Base-by-base conservation (phyloP, 2,888 invertebrate genomes). In the Nomada fucata region DNA sequence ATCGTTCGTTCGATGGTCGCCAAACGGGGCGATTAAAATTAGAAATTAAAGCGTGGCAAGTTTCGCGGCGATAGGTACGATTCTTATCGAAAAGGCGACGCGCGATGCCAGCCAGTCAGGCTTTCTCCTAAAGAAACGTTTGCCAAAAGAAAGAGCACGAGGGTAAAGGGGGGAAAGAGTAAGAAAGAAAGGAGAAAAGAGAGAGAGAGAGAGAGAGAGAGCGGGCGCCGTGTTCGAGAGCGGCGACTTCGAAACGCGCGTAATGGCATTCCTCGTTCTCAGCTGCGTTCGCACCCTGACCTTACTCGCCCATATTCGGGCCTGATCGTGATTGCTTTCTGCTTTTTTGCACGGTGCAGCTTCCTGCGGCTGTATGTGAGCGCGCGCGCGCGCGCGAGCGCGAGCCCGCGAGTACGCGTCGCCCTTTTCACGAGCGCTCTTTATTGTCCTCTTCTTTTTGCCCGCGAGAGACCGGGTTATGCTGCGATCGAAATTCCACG, bases 291-390 rank as follows among this genome's bases (percentile, higher is more conserved):
- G 89, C 90, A 89, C 92, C 92, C 92, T 93, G 92, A 93, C 92
- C 92, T 92, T 92, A 91, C 91, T 89, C 89, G 89, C 87, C 91
- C 91, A 91, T 92, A 91, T 92, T 89, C 90, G 90, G 91, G 90
- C 85, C 87, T 86, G 85, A 89, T 88, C 90, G 89, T 91, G 92
- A 92, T 92, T 92, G 90, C 92, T 90, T 91, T 89, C 89, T 89
- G 87, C 89, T 86, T 92, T 91, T 91, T 92, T 91, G 89, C 88
- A 70, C 89, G 26, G 15, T 72, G 44, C 74, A 55, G 64, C 83
- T 72, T 81, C 83, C 76, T 67, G 82, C 83, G 87, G 85, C 86
- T 72, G 68, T 29, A 59, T 26, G 26, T 4, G 29, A 4, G 7
- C 15, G 44, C 42, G 57, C 44, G n/a, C 26, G 44, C 10, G 47